Evolutionary conservation across 2,888 invertebrate genomes (phyloP), one percentile per base, ranked within the genome.

Genomic region (Pharmacophagus antenor): DNA sequence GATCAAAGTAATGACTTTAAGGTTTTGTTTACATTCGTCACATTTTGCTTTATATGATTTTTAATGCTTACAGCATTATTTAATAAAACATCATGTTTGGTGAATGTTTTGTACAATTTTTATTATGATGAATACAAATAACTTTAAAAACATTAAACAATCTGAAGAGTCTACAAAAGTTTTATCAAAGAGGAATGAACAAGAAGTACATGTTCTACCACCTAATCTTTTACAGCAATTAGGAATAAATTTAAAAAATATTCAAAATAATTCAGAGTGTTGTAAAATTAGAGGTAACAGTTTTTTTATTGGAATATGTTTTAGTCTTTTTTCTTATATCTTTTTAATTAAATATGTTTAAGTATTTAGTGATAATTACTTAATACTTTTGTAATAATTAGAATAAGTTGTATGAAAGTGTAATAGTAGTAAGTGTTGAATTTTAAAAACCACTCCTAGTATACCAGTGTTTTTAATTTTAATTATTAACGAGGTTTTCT

Each of bases 171-270:
- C 31, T 57, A 27, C 42, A 58, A 62, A 48, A 27, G 22, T 23
- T 50, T 37, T 22, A 8, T 18, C 18, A 58, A 17, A 15, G 31
- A 51, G 37, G 37, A 69, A 70, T 61, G 66, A 55, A 47, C 63
- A 73, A 57, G 79, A 86, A 69, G 79, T 91, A 23, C 82, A 86
- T 73, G 86, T 91, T 42, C 69, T 91, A 44, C 77, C 90, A 62
- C 91, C 91, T 56, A 79, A 88, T 65, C 66, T 90, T 49, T 76
- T 91, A 58, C 79, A 88, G 71, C 79, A 88, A 69, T 76, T 91
- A 71, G 91, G 91, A 20, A 87, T 91, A 49, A 72, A 81, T 70
- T 74, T 88, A 63, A 76, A 68, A 57, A 74, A 67, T 54, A 67
- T 78, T 64, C 66, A 64, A 49, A 61, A 55, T 58, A 56, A 20